Evolutionary conservation across 2,797 vertebrate species (phyloP), one percentile per base, ranked within the genome.

Genomic region (Danio albolineatus): DNA sequence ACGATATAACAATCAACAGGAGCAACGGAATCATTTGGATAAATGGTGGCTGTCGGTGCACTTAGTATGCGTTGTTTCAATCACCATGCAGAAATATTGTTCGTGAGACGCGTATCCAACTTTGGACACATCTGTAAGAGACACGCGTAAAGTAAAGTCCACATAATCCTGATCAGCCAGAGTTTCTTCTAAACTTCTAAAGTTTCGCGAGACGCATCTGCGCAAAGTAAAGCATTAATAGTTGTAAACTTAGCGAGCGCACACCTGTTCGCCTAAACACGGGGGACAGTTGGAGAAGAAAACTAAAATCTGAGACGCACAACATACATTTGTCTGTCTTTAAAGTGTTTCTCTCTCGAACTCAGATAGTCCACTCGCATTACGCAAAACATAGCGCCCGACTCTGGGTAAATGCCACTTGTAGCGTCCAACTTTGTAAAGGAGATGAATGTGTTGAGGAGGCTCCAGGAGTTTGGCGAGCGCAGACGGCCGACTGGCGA

Each of bases 1-100:
- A 95, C 91, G 94, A 94, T 94, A 94, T 94, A 92, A 98, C 94
- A 88, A 96, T 94, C 92, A 96, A 89, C 85, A 97, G 85, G 88
- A 95, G 95, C 94, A 95, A 89, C 92, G 95, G 96, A 96, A 95
- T 96, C 97, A 98, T 98, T 97, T 96, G 97, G 96, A 95, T 95
- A 91, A 93, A 89, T 89, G 91, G 92, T 92, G 88, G 89, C 90
- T 82, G 90, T 92, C 91, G 85, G 92, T 93, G 83, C 89, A 87
- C 92, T 92, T 92, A 85, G 89, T 91, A 93, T 89, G 86, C 92
- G 87, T 89, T 85, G 92, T 87, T 92, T 91, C 86, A 88, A 89
- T 96, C 95, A 93, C 93, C 94, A 93, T 92, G 89, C 92, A 90
- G 92, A 90, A 86, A 93, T 92, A 90, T 91, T 89, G 92, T 86